These are phyloP conservation scores for Philaenus spumarius DNA, from an alignment of 1,140 invertebrate species.

Conservation along the genomic window DNA sequence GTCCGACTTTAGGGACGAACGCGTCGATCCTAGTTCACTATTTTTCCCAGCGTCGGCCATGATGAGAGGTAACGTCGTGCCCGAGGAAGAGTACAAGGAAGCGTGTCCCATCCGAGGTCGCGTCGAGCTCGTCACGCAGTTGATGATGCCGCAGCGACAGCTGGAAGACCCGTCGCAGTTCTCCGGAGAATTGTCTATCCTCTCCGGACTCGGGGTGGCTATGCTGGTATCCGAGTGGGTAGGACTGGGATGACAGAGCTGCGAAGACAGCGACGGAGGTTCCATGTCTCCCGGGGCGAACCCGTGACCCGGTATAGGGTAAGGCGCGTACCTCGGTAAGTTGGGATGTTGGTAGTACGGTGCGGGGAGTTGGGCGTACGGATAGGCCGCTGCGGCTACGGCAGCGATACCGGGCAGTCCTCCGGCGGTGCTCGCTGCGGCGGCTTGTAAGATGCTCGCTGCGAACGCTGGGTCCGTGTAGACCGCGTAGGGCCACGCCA, in stretches of 20 bases:
- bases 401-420: constrained; percentile 31
- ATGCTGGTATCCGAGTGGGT: constrained; percentile 22
- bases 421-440: constrained; percentile 41
- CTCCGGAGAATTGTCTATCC: constrained; percentile 36
- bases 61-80: not conserved
- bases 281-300: not conserved
- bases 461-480: constrained; percentile 89
- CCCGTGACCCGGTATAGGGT: constrained; percentile 16
- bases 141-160: constrained; percentile 34
- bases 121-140: constrained; percentile 27
- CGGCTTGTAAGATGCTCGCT: constrained; percentile 83
- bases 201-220: constrained; percentile 32
- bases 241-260: constrained; percentile 26
- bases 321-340: constrained; percentile 10
- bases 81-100: constrained; percentile 1
- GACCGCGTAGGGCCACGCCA: constrained; percentile 92
- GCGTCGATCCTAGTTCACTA: not conserved
- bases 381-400: constrained; percentile 35
- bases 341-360: constrained; percentile 20
- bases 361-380: constrained; percentile 22
- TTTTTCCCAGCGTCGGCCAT: not conserved
- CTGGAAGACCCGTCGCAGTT: constrained; percentile 39
- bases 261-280: constrained; percentile 13
- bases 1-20: not conserved
- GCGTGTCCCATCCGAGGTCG: not conserved